Evolutionary conservation across 2,113 vertebrate species (phyloP).

Genomic region (Macrotus californicus): DNA sequence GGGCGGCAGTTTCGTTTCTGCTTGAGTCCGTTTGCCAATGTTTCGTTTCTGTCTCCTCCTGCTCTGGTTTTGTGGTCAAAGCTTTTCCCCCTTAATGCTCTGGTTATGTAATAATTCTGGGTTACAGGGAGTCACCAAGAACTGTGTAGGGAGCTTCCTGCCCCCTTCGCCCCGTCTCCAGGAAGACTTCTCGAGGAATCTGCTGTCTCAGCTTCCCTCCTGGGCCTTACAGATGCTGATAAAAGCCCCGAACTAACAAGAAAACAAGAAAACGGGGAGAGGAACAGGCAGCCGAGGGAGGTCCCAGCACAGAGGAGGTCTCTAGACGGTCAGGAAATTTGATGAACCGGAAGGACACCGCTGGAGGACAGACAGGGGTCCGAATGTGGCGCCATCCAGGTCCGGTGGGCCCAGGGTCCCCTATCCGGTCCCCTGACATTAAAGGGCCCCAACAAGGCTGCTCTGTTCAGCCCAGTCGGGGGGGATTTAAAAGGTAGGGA

Average conservation of each 20-base stretch:
- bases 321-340: background rate
- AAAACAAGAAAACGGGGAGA: background rate
- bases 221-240: background rate
- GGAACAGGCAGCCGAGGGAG: too few species aligned
- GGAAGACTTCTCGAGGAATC: background rate
- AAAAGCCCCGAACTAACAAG: background rate
- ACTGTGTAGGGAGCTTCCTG: rapidly evolving
- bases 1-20: background rate
- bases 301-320: rapidly evolving
- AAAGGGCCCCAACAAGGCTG: background rate
- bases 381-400: background rate
- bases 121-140: background rate
- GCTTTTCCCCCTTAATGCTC: too few species aligned
- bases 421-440: rapidly evolving
- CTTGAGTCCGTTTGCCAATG: too few species aligned
- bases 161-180: background rate
- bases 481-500: background rate
- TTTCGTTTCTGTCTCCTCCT: too few species aligned
- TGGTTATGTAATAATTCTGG: background rate
- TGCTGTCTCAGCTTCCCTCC: background rate
- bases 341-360: rapidly evolving
- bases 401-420: background rate
- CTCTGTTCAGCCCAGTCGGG: too few species aligned
- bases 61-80: background rate
- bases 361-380: background rate